Conservation (phyloP, 2,888 invertebrate genomes). For the Branchinecta sandiegonensis region DNA sequence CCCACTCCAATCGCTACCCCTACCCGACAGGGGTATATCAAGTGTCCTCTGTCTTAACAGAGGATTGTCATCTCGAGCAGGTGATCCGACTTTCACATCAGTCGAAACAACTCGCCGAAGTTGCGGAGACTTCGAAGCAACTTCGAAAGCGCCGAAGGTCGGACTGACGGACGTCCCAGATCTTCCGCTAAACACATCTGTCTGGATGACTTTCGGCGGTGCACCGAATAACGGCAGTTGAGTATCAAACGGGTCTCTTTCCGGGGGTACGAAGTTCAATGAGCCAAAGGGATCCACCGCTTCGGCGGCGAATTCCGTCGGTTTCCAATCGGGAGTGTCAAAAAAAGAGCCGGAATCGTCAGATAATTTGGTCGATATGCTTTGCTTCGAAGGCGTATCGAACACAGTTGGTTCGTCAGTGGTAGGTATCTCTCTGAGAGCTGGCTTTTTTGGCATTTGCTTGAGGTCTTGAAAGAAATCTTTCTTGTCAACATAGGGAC, state of each 20-base stretch:
- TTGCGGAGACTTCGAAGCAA: neutral
- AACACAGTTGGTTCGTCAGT: slow-evolving; percentile 26
- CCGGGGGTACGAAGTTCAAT: slow-evolving; percentile 24
- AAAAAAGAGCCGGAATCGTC: neutral
- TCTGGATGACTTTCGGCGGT: neutral
- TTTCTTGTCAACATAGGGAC: slow-evolving; percentile 87
- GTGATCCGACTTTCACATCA: neutral
- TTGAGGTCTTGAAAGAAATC: slow-evolving; percentile 90
- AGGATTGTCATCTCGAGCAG: neutral
- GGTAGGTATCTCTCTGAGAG: slow-evolving; percentile 63
- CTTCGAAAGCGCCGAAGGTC: neutral
- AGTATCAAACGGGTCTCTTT: slow-evolving; percentile 45
- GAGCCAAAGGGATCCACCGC: slow-evolving; percentile 27
- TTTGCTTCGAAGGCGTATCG: slow-evolving; percentile 23
- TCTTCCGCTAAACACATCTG: neutral
- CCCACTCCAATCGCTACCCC: neutral
- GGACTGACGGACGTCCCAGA: neutral
- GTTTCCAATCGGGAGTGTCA: neutral
- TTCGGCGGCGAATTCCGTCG: slow-evolving; percentile 32
- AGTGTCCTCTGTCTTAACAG: neutral
- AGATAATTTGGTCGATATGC: too few relatives aligned
- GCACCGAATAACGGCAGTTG: slow-evolving; percentile 33
- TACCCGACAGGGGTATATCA: neutral
- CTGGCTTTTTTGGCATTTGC: slow-evolving; percentile 77
- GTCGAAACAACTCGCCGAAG: neutral